These are phyloP conservation scores for Melanotaenia trifasciata DNA, from an alignment of 2,797 vertebrate genomes.

Conservation along the genomic window DNA sequence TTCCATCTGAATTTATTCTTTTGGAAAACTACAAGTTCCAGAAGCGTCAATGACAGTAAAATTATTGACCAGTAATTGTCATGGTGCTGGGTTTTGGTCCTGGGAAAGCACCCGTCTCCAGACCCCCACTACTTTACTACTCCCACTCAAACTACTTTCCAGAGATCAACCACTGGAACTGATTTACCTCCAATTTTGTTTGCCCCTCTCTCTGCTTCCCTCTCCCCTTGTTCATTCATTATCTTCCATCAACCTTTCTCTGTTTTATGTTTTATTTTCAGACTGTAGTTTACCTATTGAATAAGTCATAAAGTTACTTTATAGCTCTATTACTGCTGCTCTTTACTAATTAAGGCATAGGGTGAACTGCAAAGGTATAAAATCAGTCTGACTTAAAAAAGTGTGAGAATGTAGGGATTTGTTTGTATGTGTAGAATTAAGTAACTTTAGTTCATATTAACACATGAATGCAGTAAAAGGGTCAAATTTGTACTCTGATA, in stretches of 20 bases:
- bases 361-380: slow-evolving; percentile 41
- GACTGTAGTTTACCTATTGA: slow-evolving; percentile 58
- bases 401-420: background rate
- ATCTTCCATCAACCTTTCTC: background rate
- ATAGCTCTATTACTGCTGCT: slow-evolving; percentile 52
- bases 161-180: slow-evolving; percentile 71
- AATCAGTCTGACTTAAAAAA: slow-evolving; percentile 26
- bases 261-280: slow-evolving; percentile 35
- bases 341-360: slow-evolving; percentile 69
- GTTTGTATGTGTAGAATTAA: slow-evolving; percentile 18
- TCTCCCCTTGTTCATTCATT: slow-evolving; percentile 35
- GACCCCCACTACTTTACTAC: slow-evolving; percentile 26
- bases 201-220: slow-evolving; percentile 17
- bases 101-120: slow-evolving; percentile 58
- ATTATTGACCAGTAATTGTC: slow-evolving; percentile 69
- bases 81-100: slow-evolving; percentile 49
- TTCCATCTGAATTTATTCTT: slow-evolving; percentile 4
- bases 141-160: slow-evolving; percentile 56
- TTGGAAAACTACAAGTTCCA: slow-evolving; percentile 26
- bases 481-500: background rate
- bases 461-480: background rate
- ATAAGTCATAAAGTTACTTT: slow-evolving; percentile 66
- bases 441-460: slow-evolving; percentile 1
- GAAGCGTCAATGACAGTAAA: slow-evolving; percentile 56
- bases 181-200: slow-evolving; percentile 68